These are phyloP conservation scores for Drosophila vallismaia DNA, from an alignment of 2,888 invertebrate genomes.

Conservation along the genomic window DNA sequence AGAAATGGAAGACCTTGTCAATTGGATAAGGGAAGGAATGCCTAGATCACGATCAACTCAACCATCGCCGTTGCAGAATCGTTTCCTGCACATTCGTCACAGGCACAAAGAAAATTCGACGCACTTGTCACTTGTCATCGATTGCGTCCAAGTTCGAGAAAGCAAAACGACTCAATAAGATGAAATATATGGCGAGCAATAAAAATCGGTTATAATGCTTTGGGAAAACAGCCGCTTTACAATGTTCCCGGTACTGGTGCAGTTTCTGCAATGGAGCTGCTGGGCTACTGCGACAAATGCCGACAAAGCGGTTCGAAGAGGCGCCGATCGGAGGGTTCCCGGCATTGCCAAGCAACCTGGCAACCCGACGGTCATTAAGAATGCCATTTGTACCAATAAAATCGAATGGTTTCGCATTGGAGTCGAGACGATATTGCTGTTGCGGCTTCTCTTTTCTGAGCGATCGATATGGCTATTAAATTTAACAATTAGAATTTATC, in stretches of 20 bases:
- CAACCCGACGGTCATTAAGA: constrained; percentile 79
- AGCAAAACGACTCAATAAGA: constrained; percentile 82
- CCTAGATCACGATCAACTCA: constrained; percentile 23
- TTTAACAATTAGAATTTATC: constrained; percentile 83
- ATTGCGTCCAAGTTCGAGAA: constrained; percentile 10
- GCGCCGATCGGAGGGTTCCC: constrained; percentile 54
- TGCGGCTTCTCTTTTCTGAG: constrained; percentile 41
- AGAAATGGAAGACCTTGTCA: not conserved
- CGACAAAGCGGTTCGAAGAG: constrained; percentile 73
- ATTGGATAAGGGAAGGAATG: not conserved
- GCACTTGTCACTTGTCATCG: constrained; percentile 64
- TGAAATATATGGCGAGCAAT: constrained; percentile 82
- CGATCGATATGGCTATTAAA: constrained; percentile 82
- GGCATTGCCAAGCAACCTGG: constrained; percentile 24
- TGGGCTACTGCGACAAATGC: constrained; percentile 58
- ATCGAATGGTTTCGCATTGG: constrained; percentile 66
- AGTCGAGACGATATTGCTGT: constrained; percentile 27
- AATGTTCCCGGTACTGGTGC: constrained; percentile 4
- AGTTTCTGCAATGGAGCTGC: constrained; percentile 6
- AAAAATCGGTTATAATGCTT: constrained; percentile 81
- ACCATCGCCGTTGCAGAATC: constrained; percentile 31
- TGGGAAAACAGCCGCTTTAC: constrained; percentile 58
- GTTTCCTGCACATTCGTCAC: constrained; percentile 42
- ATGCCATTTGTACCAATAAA: constrained; percentile 83
- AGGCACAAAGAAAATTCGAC: constrained; percentile 38